A percentile compares a stretch with the other conserved stretches of the same genome.
phyloP scores from a whole-genome alignment of 2,888 invertebrate species.

The Synergus japonicus region DNA sequence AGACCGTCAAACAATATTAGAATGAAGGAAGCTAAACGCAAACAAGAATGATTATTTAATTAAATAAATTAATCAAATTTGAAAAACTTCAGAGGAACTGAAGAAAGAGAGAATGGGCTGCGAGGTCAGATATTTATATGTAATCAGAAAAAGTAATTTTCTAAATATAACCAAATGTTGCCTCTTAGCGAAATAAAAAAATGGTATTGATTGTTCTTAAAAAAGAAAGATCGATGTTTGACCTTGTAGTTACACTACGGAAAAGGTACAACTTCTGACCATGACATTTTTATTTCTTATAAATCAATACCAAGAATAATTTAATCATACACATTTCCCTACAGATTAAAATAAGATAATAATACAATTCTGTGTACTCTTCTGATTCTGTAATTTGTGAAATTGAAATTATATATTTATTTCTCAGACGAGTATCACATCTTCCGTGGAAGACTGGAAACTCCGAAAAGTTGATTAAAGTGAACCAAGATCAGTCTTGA shows the following conservation, averaged over 20 bases:
- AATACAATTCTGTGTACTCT: background rate
- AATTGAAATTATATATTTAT: background rate
- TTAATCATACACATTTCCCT: background rate
- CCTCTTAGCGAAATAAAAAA: no score
- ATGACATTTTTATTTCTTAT: background rate
- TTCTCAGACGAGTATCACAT: background rate
- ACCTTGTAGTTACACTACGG: background rate
- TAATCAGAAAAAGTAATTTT: no score
- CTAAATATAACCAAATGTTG: no score
- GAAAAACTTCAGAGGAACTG: no score
- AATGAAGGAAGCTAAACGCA: no score
- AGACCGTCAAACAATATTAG: background rate
- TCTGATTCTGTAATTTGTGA: background rate
- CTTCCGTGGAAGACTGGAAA: background rate
- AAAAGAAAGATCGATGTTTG: background rate
- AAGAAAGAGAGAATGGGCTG: no score
- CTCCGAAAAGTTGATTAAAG: slow-evolving; percentile 15
- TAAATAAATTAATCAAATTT: no score
- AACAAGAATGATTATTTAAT: no score
- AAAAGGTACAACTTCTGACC: background rate
- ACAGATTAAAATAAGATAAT: background rate
- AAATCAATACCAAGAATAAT: background rate
- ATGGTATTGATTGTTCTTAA: no score
- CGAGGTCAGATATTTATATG: no score
- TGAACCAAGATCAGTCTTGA: slow-evolving; percentile 27